phyloP scores from a whole-genome alignment of 30 jellyfish, hydroid and myxozoan genomes.

The Mastigias papua region DNA sequence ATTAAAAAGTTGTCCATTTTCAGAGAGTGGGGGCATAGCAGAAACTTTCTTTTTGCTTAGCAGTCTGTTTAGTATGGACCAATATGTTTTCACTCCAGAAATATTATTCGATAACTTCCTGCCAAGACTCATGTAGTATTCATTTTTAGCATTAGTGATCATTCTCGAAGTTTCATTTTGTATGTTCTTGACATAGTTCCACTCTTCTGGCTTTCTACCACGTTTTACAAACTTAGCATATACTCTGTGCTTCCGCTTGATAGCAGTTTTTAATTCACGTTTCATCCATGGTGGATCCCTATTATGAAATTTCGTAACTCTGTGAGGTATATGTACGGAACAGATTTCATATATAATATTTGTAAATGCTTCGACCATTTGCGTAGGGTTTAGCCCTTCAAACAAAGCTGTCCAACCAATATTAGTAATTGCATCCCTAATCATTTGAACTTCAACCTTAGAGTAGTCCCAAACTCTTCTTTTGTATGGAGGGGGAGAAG shows the following conservation, averaged over 20 bases:
- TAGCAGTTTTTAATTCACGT: conserved; percentile 59
- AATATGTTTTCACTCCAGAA: conserved; percentile 42
- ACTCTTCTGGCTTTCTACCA: conserved; percentile 61
- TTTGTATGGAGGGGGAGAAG: conserved; percentile 23
- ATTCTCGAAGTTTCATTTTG: conserved; percentile 43
- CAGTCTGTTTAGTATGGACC: conserved; percentile 66
- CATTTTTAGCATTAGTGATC: conserved; percentile 49
- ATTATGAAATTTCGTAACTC: conserved; percentile 52
- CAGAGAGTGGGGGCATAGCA: conserved; percentile 40
- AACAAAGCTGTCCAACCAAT: conserved; percentile 49
- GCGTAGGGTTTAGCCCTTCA: conserved; percentile 42
- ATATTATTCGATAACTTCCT: conserved; percentile 51
- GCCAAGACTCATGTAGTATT: conserved; percentile 50
- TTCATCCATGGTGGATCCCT: conserved; percentile 70
- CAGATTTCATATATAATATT: conserved; percentile 28
- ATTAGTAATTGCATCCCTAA: not conserved
- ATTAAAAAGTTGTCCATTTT: conserved; percentile 33
- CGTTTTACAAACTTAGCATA: conserved; percentile 58
- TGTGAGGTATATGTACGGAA: conserved; percentile 29
- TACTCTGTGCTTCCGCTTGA: conserved; percentile 62
- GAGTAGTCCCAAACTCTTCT: conserved; percentile 18
- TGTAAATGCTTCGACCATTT: conserved; percentile 46
- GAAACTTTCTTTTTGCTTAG: conserved; percentile 44
- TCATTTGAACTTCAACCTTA: conserved; percentile 13
- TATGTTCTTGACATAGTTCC: conserved; percentile 43